Percentiles rank a stretch among this genome's conserved stretches.
Conservation (phyloP, 2,113 vertebrate genomes). For the Catharus minimus region DNA sequence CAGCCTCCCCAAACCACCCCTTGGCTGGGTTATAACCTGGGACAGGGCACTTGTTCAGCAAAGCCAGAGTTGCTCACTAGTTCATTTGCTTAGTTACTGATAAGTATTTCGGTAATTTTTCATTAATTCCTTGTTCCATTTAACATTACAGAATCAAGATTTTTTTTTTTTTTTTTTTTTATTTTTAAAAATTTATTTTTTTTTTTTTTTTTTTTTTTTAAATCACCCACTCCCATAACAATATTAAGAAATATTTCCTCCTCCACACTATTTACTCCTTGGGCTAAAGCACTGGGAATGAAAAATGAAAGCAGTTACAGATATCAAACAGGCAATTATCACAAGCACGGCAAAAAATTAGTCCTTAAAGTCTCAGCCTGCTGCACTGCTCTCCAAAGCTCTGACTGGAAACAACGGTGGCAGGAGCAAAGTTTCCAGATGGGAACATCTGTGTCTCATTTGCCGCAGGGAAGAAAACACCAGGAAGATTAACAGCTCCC, state of each 20-base stretch:
- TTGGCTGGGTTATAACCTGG: not conserved
- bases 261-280: not conserved
- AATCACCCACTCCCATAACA: not conserved
- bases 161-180: not conserved
- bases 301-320: slow-evolving; percentile 9
- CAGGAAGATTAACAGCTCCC: slow-evolving; percentile 60
- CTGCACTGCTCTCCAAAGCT: slow-evolving; percentile 31
- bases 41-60: not conserved
- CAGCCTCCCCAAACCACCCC: not conserved
- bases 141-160: not conserved
- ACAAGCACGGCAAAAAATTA: slow-evolving; percentile 10
- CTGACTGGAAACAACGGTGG: not conserved
- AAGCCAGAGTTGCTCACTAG: not conserved
- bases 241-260: slow-evolving; percentile 23
- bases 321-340: slow-evolving; percentile 43
- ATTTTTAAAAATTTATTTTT: too few species aligned
- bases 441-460: slow-evolving; percentile 72
- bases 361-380: slow-evolving; percentile 13
- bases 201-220: not conserved
- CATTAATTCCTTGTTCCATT: not conserved
- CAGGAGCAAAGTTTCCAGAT: slow-evolving; percentile 63
- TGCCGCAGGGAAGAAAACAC: slow-evolving; percentile 52
- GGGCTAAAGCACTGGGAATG: not conserved
- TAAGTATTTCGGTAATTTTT: not conserved
- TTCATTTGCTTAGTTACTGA: not conserved